A percentile compares a stretch with the other conserved stretches of the same genome.
Conservation (phyloP, 2,113 vertebrate genomes). For the Thalassoma bifasciatum region DNA sequence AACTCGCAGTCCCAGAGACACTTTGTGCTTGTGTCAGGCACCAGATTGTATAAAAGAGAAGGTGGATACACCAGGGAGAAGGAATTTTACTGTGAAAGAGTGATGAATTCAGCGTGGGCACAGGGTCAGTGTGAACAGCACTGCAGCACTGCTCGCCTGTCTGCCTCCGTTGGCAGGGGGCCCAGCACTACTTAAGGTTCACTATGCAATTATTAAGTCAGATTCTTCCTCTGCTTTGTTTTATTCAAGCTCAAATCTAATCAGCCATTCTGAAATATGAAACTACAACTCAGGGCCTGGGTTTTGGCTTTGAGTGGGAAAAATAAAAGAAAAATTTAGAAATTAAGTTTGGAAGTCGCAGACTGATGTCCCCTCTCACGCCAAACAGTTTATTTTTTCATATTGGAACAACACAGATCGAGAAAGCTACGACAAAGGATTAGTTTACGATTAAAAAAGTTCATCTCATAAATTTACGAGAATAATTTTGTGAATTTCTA, state of each 20-base stretch:
- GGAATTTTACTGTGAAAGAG: slow-evolving; percentile 42
- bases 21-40: slow-evolving; percentile 46
- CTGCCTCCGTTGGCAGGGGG: slow-evolving; percentile 60
- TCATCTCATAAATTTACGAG: too few relatives aligned
- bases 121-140: slow-evolving; percentile 51
- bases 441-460: too few relatives aligned
- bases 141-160: slow-evolving; percentile 49
- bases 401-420: too few relatives aligned
- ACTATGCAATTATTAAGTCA: slow-evolving; percentile 27
- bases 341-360: not conserved
- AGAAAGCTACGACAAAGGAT: too few relatives aligned
- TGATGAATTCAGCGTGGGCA: slow-evolving; percentile 68
- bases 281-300: not conserved
- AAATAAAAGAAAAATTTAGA: not conserved
- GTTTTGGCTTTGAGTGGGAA: not conserved
- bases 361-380: not conserved
- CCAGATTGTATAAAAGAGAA: slow-evolving; percentile 42
- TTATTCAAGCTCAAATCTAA: not conserved
- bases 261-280: slow-evolving; percentile 6
- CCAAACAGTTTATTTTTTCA: too few relatives aligned
- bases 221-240: slow-evolving; percentile 14
- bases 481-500: too few relatives aligned
- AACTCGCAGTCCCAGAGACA: slow-evolving; percentile 27
- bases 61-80: slow-evolving; percentile 45
- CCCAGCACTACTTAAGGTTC: slow-evolving; percentile 45